A percentile compares a stretch with the other conserved stretches of the same genome.
These are phyloP conservation scores for Lycorma delicatula DNA, from an alignment of 1,140 invertebrate species.

Conservation along the genomic window DNA sequence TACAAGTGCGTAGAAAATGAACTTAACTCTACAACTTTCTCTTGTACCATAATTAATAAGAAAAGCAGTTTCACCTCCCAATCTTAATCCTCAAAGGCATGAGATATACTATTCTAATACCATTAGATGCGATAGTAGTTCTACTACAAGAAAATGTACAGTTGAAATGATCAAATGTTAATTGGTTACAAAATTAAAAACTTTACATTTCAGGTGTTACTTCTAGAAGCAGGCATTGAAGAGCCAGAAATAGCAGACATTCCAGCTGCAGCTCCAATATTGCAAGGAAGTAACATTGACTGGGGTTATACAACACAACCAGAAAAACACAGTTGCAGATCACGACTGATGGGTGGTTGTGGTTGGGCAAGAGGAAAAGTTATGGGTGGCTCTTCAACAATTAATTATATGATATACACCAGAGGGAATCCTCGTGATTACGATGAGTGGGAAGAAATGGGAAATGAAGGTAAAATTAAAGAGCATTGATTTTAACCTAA, in stretches of 20 bases:
- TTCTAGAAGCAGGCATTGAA: conserved; percentile 68
- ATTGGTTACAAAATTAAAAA: not conserved
- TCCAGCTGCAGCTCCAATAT: conserved; percentile 49
- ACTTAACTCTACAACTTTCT: too few species aligned
- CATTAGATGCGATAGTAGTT: too few species aligned
- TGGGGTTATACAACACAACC: conserved; percentile 51
- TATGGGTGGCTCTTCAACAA: conserved; percentile 56
- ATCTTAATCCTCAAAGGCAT: too few species aligned
- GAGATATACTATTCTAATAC: too few species aligned
- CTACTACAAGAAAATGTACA: too few species aligned
- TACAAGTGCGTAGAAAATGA: too few species aligned
- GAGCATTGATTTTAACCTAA: too few species aligned
- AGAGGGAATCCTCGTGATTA: conserved; percentile 56
- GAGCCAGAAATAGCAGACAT: conserved; percentile 59
- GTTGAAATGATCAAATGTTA: too few species aligned
- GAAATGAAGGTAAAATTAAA: conserved; percentile 39
- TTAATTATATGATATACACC: conserved; percentile 68
- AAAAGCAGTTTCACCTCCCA: too few species aligned
- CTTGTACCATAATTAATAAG: too few species aligned
- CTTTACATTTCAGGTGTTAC: conserved; percentile 41
- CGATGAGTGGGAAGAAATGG: conserved; percentile 53
- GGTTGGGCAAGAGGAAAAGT: conserved; percentile 54
- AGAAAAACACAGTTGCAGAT: conserved; percentile 39
- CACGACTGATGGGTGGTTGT: conserved; percentile 37
- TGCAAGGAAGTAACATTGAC: conserved; percentile 47